phyloP scores from a whole-genome alignment of 2,113 vertebrate genomes.

The Coregonus clupeaformis region DNA sequence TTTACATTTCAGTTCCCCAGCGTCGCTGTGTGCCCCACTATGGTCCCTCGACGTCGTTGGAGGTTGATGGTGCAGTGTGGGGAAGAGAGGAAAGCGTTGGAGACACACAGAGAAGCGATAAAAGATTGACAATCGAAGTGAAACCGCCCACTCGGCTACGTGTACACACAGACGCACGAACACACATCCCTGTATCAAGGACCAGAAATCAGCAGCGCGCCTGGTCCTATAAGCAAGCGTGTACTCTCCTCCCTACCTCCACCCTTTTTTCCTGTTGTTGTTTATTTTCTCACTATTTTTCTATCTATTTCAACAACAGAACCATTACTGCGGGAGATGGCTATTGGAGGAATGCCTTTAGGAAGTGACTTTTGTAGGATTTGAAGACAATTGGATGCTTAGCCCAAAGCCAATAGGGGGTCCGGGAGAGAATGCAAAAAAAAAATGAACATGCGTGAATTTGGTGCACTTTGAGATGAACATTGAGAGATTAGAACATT shows the following conservation, averaged over 20 bases:
- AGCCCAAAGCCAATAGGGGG: no score
- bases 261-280: not conserved
- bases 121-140: conserved; percentile 24
- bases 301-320: no score
- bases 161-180: conserved; percentile 15
- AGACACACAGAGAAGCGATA: conserved; percentile 19
- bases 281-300: not conserved
- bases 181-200: conserved; percentile 17
- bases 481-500: no score
- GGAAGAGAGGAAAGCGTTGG: conserved; percentile 29
- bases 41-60: conserved; percentile 38
- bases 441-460: no score
- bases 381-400: no score
- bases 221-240: conserved; percentile 32
- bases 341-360: no score
- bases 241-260: not conserved
- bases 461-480: no score
- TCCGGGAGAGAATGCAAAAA: no score
- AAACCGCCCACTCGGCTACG: conserved; percentile 55
- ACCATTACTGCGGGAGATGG: no score
- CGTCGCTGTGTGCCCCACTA: not conserved
- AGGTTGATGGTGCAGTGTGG: conserved; percentile 52
- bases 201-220: conserved; percentile 31
- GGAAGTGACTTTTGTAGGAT: no score
- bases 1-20: not conserved